Conservation (phyloP, 1,140 invertebrate species). For the Caerostris darwini region DNA sequence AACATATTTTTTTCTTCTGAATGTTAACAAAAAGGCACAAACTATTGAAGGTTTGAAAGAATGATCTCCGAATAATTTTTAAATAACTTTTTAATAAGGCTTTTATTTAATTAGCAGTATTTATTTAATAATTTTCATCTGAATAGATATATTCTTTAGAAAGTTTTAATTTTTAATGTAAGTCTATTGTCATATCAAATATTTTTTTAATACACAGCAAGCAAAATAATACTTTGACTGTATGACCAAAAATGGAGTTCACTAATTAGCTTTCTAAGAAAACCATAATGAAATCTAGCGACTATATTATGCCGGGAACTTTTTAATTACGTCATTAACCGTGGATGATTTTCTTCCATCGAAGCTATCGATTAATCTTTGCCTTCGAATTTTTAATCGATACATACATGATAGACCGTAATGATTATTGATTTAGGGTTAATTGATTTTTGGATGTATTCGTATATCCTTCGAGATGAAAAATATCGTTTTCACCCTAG, state of each 20-base stretch:
- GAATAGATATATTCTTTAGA: no score
- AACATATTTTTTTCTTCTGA: no score
- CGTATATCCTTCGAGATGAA: constrained; percentile 8
- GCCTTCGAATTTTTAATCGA: constrained; percentile 65
- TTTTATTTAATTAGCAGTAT: no score
- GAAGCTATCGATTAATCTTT: constrained; percentile 69
- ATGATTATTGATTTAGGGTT: constrained; percentile 57
- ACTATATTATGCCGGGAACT: constrained; percentile 33
- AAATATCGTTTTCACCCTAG: neutral
- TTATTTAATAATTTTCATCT: no score
- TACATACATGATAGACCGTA: constrained; percentile 41
- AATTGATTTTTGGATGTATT: constrained; percentile 52
- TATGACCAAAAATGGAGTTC: constrained; percentile 66
- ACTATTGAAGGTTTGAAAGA: no score
- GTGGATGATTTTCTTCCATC: constrained; percentile 60
- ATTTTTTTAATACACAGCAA: no score
- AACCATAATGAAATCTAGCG: constrained; percentile 60
- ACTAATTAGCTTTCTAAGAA: constrained; percentile 49
- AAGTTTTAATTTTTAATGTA: no score
- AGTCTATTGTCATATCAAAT: no score
- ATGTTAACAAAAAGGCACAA: no score
- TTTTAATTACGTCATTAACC: constrained; percentile 75
- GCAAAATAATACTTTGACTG: neutral
- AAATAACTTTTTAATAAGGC: no score
- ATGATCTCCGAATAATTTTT: no score